These are phyloP conservation scores for Euzetes globulus DNA, from an alignment of 2,888 invertebrate species.

Conservation along the genomic window DNA sequence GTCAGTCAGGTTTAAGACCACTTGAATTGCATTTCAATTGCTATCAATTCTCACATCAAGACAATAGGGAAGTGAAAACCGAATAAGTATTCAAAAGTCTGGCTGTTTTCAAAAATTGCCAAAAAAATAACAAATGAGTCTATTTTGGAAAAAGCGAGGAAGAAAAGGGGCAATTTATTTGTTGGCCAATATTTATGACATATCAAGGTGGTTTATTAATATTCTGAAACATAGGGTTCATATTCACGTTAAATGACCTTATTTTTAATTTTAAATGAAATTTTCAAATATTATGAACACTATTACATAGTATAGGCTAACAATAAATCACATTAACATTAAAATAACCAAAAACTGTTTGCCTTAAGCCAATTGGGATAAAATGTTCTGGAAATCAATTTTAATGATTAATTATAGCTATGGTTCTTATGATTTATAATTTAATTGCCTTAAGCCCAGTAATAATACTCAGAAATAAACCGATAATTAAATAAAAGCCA, in stretches of 20 bases:
- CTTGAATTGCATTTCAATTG: neutral
- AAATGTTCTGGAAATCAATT: constrained; percentile 16
- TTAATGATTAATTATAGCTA: constrained; percentile 23
- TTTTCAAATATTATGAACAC: neutral
- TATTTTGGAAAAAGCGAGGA: too few relatives aligned
- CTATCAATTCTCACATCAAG: neutral
- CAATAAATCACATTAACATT: constrained; percentile 24
- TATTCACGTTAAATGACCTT: neutral
- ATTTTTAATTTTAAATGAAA: constrained; percentile 27
- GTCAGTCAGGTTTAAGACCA: neutral
- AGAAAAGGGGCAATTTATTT: neutral
- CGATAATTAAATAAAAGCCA: constrained; percentile 24
- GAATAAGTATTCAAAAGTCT: neutral
- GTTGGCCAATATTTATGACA: constrained; percentile 12
- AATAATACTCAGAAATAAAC: constrained; percentile 11
- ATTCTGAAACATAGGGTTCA: neutral
- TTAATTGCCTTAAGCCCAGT: neutral
- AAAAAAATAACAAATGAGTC: neutral
- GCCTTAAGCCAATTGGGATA: constrained; percentile 11
- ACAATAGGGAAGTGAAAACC: neutral
- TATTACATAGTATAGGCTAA: neutral
- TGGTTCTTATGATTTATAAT: constrained; percentile 7
- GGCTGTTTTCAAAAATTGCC: neutral
- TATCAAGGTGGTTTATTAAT: constrained; percentile 16
- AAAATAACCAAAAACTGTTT: neutral